Percentiles rank a stretch among this genome's conserved stretches.
Evolutionary conservation across 1,140 invertebrate genomes (phyloP).

Genomic region (Drosophila ananassae): DNA sequence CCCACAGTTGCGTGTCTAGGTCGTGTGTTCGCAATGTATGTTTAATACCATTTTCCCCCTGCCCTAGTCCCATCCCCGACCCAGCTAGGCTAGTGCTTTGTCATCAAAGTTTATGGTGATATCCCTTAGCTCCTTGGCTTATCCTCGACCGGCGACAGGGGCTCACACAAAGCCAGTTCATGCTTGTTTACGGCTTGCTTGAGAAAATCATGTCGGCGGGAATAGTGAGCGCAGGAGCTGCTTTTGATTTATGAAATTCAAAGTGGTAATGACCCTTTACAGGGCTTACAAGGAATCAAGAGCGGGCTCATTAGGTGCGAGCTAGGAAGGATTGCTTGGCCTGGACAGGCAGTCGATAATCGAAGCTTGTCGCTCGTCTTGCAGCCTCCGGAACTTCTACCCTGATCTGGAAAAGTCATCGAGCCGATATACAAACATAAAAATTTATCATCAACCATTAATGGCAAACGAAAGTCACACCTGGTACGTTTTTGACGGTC

Average conservation of each 20-base stretch:
- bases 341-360: background rate
- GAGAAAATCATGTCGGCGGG: slow-evolving; percentile 33
- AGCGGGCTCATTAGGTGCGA: slow-evolving; percentile 11
- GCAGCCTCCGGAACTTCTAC: slow-evolving; percentile 27
- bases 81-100: slow-evolving; percentile 75
- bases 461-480: slow-evolving; percentile 65
- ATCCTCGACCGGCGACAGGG: slow-evolving; percentile 25
- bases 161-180: slow-evolving; percentile 52
- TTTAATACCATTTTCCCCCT: slow-evolving; percentile 48
- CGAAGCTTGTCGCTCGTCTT: background rate
- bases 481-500: slow-evolving; percentile 53
- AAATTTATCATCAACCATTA: slow-evolving; percentile 78
- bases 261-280: slow-evolving; percentile 34
- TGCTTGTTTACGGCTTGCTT: slow-evolving; percentile 46
- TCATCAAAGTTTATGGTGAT: slow-evolving; percentile 69
- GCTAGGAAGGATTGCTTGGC: background rate
- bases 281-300: slow-evolving; percentile 12
- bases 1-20: slow-evolving; percentile 54
- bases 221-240: slow-evolving; percentile 27
- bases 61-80: background rate
- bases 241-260: slow-evolving; percentile 53
- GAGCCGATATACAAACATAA: slow-evolving; percentile 74
- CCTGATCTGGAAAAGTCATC: slow-evolving; percentile 45
- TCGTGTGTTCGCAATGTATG: slow-evolving; percentile 47
- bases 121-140: slow-evolving; percentile 46